Percentiles rank a stretch among this genome's conserved stretches.
Evolutionary conservation across 2,888 invertebrate species (phyloP).

Genomic region (Piscicola geometra): DNA sequence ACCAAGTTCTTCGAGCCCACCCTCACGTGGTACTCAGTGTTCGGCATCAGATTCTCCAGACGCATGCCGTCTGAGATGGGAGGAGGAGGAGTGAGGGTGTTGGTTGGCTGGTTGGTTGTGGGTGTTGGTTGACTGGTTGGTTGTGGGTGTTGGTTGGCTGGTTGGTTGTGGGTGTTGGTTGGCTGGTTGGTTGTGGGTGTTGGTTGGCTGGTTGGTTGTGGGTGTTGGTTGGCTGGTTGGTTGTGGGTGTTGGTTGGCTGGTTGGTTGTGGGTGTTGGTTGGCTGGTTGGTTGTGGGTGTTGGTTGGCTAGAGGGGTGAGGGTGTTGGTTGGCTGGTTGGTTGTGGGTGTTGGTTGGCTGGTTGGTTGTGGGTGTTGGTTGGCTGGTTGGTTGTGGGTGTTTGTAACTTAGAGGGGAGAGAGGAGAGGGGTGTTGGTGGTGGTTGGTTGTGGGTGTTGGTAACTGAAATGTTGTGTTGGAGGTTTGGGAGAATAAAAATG

Average conservation of each 20-base stretch:
- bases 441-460: neutral
- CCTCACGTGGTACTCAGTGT: conserved; percentile 9
- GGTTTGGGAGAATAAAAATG: too few species aligned
- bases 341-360: neutral
- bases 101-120: too few species aligned
- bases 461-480: neutral
- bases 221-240: too few species aligned
- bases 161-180: too few species aligned
- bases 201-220: too few species aligned
- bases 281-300: neutral
- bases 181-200: too few species aligned
- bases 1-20: conserved; percentile 26
- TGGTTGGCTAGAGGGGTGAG: neutral
- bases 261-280: too few species aligned
- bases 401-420: neutral
- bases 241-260: too few species aligned
- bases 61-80: neutral
- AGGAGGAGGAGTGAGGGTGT: neutral
- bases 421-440: neutral
- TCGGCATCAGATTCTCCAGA: conserved; percentile 18
- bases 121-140: too few species aligned
- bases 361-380: neutral
- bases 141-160: too few species aligned
- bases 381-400: neutral
- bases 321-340: neutral